Conservation (phyloP, 2,888 invertebrate species). For the Orthosia gothica region DNA sequence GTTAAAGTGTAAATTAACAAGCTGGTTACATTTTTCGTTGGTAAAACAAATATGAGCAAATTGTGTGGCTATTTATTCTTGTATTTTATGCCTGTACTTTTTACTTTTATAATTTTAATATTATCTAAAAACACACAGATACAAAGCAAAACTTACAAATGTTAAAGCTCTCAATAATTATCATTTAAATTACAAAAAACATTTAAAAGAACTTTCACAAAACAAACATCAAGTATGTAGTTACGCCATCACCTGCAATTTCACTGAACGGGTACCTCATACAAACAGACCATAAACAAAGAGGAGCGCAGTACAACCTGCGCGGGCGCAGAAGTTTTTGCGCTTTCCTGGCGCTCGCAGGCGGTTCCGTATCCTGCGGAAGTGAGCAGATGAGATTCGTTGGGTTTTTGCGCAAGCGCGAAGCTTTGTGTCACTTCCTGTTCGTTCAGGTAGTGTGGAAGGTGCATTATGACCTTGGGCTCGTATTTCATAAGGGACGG, state of each 20-base stretch:
- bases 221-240: slow-evolving; percentile 47
- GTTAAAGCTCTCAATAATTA: slow-evolving; percentile 33
- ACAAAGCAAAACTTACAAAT: not conserved
- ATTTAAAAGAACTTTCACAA: slow-evolving; percentile 39
- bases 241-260: slow-evolving; percentile 65
- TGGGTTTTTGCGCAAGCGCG: slow-evolving; percentile 81
- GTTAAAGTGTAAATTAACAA: slow-evolving; percentile 21
- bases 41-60: slow-evolving; percentile 19
- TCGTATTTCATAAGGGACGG: slow-evolving; percentile 79
- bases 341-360: slow-evolving; percentile 75
- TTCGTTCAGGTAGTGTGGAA: slow-evolving; percentile 81
- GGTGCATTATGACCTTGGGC: slow-evolving; percentile 89
- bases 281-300: slow-evolving; percentile 63
- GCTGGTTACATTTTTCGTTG: slow-evolving; percentile 16
- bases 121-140: not conserved
- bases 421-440: slow-evolving; percentile 82
- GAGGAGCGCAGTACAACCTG: slow-evolving; percentile 76
- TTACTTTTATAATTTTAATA: not conserved
- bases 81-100: not conserved
- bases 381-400: slow-evolving; percentile 85
- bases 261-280: slow-evolving; percentile 58
- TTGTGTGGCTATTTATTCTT: not conserved
- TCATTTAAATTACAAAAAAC: slow-evolving; percentile 49
- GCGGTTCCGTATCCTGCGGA: slow-evolving; percentile 89
- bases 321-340: slow-evolving; percentile 70